These are phyloP conservation scores for Exephanes ischioxanthus DNA, from an alignment of 2,888 invertebrate species.

Conservation along the genomic window DNA sequence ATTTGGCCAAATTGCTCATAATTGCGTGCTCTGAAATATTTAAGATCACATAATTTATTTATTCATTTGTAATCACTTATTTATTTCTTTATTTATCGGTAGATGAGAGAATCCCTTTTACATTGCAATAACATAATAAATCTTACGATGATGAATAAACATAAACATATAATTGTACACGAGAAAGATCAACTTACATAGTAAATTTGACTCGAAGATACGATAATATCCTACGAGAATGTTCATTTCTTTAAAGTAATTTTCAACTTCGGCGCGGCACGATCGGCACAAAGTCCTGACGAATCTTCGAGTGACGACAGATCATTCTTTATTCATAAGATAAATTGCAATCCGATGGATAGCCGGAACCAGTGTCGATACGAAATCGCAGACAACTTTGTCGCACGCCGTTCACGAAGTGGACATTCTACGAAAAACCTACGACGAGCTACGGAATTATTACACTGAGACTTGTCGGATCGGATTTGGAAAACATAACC, in stretches of 20 bases:
- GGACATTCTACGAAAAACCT: conserved; percentile 64
- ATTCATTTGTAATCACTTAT: neutral
- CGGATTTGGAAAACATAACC: conserved; percentile 72
- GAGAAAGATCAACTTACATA: neutral
- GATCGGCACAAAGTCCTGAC: no score
- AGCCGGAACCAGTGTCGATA: conserved; percentile 32
- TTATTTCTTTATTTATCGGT: neutral
- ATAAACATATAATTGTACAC: neutral
- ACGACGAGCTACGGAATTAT: conserved; percentile 72
- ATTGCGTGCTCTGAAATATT: no score
- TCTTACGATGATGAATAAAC: no score
- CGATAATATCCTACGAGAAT: neutral
- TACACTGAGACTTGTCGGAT: conserved; percentile 67
- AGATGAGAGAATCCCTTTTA: neutral
- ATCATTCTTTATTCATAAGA: no score
- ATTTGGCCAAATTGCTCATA: no score
- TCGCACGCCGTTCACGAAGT: conserved; percentile 57
- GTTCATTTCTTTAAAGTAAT: neutral
- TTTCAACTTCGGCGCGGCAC: no score
- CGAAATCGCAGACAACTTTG: conserved; percentile 27
- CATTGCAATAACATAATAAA: neutral
- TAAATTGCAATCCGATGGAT: no score
- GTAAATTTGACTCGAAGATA: neutral
- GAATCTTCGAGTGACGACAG: no score
- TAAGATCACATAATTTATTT: no score